Evolutionary conservation across 2,113 vertebrate species (phyloP).

Genomic region (Corythoichthys haematopterus): DNA sequence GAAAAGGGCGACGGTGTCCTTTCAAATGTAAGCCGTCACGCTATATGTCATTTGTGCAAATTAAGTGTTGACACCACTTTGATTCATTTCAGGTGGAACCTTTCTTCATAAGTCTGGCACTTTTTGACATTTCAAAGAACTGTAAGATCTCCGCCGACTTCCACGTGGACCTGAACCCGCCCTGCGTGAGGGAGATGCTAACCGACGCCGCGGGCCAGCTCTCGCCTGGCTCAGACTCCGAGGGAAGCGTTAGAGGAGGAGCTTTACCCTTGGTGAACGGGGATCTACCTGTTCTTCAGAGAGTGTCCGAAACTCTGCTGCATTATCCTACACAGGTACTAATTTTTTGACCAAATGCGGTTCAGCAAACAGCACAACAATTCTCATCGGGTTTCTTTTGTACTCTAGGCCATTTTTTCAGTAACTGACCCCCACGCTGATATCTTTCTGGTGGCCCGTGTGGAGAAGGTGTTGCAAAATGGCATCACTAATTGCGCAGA

Average conservation of each 20-base stretch:
- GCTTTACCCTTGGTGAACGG: conserved; percentile 43
- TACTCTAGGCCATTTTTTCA: conserved; percentile 86
- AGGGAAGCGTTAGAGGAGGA: conserved; percentile 34
- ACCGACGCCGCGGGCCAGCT: conserved; percentile 42
- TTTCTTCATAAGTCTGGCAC: conserved; percentile 90
- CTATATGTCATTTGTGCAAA: background rate
- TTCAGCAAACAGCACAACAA: background rate
- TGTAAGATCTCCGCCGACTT: conserved; percentile 97
- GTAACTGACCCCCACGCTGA: conserved; percentile 88
- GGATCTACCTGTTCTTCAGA: conserved; percentile 70
- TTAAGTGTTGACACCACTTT: background rate
- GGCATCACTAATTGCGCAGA: conserved; percentile 91
- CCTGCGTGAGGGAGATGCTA: conserved; percentile 84
- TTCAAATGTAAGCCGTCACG: conserved; percentile 77
- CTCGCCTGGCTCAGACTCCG: conserved; percentile 47
- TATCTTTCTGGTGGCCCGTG: conserved; percentile 87
- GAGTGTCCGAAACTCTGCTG: conserved; percentile 78
- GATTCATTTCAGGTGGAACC: conserved; percentile 83
- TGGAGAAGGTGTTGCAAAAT: conserved; percentile 95
- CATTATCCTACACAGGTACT: conserved; percentile 80
- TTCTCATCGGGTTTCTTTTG: background rate
- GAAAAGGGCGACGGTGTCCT: conserved; percentile 77
- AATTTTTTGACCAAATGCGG: background rate
- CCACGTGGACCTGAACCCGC: conserved; percentile 88
- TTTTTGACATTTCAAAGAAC: conserved; percentile 88